Evolutionary conservation across 2,113 vertebrate species (phyloP).

Genomic region (Gavia stellata): DNA sequence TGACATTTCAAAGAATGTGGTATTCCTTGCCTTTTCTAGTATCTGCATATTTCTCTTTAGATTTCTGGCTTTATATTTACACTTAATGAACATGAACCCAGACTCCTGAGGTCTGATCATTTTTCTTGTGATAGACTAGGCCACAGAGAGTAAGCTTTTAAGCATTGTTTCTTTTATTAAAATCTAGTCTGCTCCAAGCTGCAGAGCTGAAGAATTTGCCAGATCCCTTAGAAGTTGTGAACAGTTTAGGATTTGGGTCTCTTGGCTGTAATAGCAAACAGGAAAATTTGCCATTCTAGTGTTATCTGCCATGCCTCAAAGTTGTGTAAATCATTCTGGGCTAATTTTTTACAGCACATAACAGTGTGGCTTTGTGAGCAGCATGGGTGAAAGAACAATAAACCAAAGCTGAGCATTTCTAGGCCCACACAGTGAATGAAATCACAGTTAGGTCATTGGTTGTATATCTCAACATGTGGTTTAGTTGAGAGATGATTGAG

Average conservation of each 20-base stretch:
- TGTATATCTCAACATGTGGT: background rate
- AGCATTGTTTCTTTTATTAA: background rate
- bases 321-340: background rate
- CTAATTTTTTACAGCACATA: background rate
- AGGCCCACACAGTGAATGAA: background rate
- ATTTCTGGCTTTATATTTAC: conserved; percentile 42
- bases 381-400: background rate
- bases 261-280: accelerated
- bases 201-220: background rate
- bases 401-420: background rate
- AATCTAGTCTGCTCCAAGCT: background rate
- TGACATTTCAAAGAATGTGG: background rate
- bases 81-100: conserved; percentile 11
- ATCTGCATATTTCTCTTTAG: background rate
- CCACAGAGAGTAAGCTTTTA: background rate
- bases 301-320: background rate
- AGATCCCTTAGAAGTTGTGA: background rate
- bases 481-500: background rate
- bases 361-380: background rate
- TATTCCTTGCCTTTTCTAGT: background rate
- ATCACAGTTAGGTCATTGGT: background rate
- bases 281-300: background rate
- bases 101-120: background rate
- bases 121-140: background rate
- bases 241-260: background rate